A percentile compares a stretch with the other conserved stretches of the same genome.
Conservation (phyloP, 2,797 vertebrate genomes). For the Orientallactaga sibirica region DNA sequence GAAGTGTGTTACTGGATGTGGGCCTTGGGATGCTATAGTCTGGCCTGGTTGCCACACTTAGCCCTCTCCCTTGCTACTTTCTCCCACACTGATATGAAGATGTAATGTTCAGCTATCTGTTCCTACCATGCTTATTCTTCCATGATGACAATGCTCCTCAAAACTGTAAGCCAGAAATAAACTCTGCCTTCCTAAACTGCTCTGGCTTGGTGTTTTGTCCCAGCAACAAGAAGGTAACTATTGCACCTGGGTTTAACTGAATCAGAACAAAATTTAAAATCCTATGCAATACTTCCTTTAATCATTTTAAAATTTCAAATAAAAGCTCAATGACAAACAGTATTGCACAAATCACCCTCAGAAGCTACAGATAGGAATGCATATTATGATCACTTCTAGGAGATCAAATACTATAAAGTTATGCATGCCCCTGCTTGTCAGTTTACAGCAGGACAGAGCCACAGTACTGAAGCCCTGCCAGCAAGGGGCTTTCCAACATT, state of each 20-base stretch:
- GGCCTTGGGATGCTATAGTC: too few relatives aligned
- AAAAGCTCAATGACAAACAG: background rate
- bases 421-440: background rate
- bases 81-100: too few relatives aligned
- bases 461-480: background rate
- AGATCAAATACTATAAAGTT: background rate
- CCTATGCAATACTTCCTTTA: background rate
- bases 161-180: too few relatives aligned
- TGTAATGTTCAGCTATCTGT: too few relatives aligned
- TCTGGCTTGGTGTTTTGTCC: too few relatives aligned
- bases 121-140: too few relatives aligned
- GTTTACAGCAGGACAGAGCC: background rate
- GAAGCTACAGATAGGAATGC: background rate
- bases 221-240: too few relatives aligned
- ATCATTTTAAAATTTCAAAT: conserved; percentile 1
- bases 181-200: too few relatives aligned
- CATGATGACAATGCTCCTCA: too few relatives aligned
- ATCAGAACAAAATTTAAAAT: background rate
- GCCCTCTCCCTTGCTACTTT: too few relatives aligned
- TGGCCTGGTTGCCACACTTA: too few relatives aligned
- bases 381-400: background rate
- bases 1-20: too few relatives aligned
- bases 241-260: background rate
- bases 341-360: background rate
- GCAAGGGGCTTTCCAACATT: background rate